Base-by-base conservation (phyloP, 1,140 invertebrate genomes). In the Sycobia sp. region DNA sequence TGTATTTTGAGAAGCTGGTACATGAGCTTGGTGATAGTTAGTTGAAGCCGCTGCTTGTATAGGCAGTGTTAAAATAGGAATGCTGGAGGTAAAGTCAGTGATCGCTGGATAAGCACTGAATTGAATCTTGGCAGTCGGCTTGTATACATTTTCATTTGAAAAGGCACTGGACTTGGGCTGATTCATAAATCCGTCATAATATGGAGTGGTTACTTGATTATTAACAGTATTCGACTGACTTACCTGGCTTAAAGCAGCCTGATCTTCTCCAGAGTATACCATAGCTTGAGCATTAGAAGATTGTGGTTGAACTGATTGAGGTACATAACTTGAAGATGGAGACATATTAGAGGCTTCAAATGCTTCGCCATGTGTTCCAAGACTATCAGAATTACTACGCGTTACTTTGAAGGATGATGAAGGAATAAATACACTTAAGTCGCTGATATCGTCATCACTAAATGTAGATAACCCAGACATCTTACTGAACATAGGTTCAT, bases 381-480 rank as follows among this genome's bases (percentile, higher is more conserved):
- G 13, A 44, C 16, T 51, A 9, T 41, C 10, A 16, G 44, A 14
- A 34, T 57, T 63, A 27, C 46, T 63, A 11, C 34, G 43, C 5
- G 25, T 25, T 16, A 63, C 46, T 63, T 63, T 63, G 22, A 44
- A 22, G 5, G 61, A 49, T 16, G 44, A 11, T 0, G 23, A 0
- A 34, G 61, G 34, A 4, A 57, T 18, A 43, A 50, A 50, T 14
- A 7, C 25, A 16, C 55, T 63, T 4, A 63, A 7, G 18, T 57
- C 55, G 23, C 44, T 13, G n/a, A n/a, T n/a, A 18, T 57, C 47
- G 14, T 36, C 27, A 23, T 49, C 44, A 34, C 36, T 13, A 38
- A 39, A 3, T 23, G 11, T 25, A 27, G 11, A 27, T 41, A 41
- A 16, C n/a, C 25, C 32, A 13, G 38, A 23, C 2, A 25, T 43